These are phyloP conservation scores for Diadumene lineata DNA, from an alignment of 92 coral and sea anemone genomes.

Conservation along the genomic window DNA sequence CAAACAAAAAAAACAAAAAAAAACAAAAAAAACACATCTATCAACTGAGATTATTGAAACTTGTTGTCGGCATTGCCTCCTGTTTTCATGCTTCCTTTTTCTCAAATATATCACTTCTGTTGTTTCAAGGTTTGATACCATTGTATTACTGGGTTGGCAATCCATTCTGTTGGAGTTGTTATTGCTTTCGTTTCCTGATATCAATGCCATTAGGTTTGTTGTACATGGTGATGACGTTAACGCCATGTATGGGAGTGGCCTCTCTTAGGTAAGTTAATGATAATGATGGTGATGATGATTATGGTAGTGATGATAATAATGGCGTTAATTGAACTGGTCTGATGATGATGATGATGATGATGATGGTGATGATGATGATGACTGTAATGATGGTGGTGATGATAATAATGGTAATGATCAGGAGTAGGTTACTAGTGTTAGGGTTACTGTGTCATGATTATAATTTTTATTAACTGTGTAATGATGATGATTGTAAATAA, in stretches of 20 bases:
- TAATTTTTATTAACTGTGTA: not conserved
- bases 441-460: not conserved
- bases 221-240: slow-evolving; percentile 54
- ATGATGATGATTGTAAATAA: not conserved
- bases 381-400: not conserved
- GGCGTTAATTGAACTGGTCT: not conserved
- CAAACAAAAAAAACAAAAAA: too few species aligned
- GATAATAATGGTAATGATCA: not conserved
- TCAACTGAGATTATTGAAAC: not conserved
- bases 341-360: not conserved
- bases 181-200: slow-evolving; percentile 63
- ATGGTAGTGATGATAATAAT: not conserved
- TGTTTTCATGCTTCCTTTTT: slow-evolving; percentile 7
- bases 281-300: not conserved
- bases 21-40: too few species aligned
- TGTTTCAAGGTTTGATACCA: slow-evolving; percentile 74
- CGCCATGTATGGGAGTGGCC: slow-evolving; percentile 86
- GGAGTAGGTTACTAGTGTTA: not conserved
- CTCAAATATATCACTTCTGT: too few species aligned
- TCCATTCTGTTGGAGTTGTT: slow-evolving; percentile 93
- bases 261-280: slow-evolving; percentile 41
- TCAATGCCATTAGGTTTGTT: slow-evolving; percentile 69
- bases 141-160: slow-evolving; percentile 83
- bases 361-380: not conserved
- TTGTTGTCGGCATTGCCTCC: not conserved